Evolutionary conservation across 1,140 invertebrate species (phyloP).

Genomic region (Drosophila pallidifrons): DNA sequence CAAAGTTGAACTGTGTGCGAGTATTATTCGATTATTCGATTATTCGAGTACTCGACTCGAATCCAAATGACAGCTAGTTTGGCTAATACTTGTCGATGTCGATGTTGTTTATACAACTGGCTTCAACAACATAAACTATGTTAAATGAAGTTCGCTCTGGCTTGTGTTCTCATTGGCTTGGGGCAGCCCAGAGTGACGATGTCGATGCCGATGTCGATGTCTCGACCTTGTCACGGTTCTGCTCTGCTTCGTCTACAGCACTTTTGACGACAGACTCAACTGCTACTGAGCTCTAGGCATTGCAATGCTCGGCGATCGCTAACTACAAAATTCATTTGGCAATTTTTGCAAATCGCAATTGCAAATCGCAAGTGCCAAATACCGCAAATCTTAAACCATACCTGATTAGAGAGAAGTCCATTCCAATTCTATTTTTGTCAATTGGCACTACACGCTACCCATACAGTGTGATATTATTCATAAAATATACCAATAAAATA

Average conservation of each 20-base stretch:
- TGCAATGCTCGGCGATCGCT: constrained; percentile 1
- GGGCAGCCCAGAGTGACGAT: constrained; percentile 9
- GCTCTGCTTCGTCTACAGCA: constrained; percentile 62
- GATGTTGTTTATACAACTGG: constrained; percentile 39
- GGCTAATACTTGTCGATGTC: constrained; percentile 29
- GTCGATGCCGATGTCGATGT: constrained; percentile 17
- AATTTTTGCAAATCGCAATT: constrained; percentile 29
- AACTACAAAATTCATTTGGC: constrained; percentile 40
- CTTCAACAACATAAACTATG: constrained; percentile 49
- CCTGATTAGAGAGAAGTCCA: background rate
- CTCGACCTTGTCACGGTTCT: constrained; percentile 63
- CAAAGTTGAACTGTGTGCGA: constrained; percentile 4
- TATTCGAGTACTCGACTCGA: constrained; percentile 10
- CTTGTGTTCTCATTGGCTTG: background rate
- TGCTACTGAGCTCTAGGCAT: background rate
- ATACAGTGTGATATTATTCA: no score
- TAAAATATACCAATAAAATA: no score
- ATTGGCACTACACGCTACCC: no score
- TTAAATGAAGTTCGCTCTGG: constrained; percentile 59
- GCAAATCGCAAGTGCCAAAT: constrained; percentile 6
- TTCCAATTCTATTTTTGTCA: background rate
- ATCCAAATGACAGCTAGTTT: constrained; percentile 39
- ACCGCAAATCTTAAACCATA: background rate
- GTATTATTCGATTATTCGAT: background rate
- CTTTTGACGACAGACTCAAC: constrained; percentile 62